phyloP scores from a whole-genome alignment of 2,797 vertebrate genomes.

The Cryptoblepharus egeriae region DNA sequence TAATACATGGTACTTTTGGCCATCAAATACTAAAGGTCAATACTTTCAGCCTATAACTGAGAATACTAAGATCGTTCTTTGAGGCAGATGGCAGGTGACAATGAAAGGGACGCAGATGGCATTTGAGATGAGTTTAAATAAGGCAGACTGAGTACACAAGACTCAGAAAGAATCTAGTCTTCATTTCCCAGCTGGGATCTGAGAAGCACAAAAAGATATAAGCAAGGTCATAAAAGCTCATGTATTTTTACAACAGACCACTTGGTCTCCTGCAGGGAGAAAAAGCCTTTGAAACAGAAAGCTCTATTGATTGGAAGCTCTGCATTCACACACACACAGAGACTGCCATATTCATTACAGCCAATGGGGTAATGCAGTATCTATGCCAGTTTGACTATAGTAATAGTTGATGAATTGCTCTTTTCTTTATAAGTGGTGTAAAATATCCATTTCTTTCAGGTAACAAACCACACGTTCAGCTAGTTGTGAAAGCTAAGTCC shows the following conservation, averaged over 20 bases:
- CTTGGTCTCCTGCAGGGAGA: constrained; percentile 35
- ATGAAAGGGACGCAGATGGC: constrained; percentile 31
- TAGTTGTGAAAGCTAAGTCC: constrained; percentile 42
- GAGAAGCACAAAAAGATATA: constrained; percentile 34
- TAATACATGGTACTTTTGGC: constrained; percentile 18
- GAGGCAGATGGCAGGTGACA: constrained; percentile 28
- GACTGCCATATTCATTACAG: constrained; percentile 11
- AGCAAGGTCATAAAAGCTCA: constrained; percentile 30
- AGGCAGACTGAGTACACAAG: constrained; percentile 40
- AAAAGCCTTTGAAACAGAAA: constrained; percentile 36
- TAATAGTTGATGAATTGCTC: constrained; percentile 38
- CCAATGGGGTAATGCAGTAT: constrained; percentile 18
- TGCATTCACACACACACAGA: background rate
- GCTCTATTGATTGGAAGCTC: constrained; percentile 24
- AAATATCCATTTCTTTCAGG: constrained; percentile 52
- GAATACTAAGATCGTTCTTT: constrained; percentile 16
- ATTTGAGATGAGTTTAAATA: constrained; percentile 38
- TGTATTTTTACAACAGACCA: constrained; percentile 40
- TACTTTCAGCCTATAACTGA: background rate
- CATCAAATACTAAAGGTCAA: background rate
- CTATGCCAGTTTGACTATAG: constrained; percentile 24
- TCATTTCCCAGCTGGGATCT: constrained; percentile 43
- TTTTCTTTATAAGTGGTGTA: constrained; percentile 46
- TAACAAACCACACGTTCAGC: constrained; percentile 38
- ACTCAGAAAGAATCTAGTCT: constrained; percentile 41